Evolutionary conservation across 2,113 vertebrate species (phyloP).

Genomic region (Stigmatopora nigra): DNA sequence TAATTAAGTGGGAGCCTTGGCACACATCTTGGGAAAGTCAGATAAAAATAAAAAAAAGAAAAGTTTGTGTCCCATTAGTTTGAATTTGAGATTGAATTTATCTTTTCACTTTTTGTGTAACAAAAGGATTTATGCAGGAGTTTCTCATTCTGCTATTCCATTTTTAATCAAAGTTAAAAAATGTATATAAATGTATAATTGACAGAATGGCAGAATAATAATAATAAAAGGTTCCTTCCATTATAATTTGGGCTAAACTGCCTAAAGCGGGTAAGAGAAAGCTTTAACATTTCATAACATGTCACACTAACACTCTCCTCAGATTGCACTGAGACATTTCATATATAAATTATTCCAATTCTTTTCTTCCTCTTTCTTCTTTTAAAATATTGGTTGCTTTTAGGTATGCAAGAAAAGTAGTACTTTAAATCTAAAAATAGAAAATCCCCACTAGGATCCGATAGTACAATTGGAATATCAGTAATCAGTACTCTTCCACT

Average conservation of each 20-base stretch:
- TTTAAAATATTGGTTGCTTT: constrained; percentile 24
- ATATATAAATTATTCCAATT: constrained; percentile 15
- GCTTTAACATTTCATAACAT: constrained; percentile 28
- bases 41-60: constrained; percentile 3
- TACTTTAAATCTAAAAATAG: constrained; percentile 3
- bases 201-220: constrained; percentile 29
- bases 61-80: constrained; percentile 17
- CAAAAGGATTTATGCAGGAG: constrained; percentile 50
- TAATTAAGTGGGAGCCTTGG: constrained; percentile 6
- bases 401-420: constrained; percentile 7
- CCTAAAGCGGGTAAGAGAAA: constrained; percentile 22
- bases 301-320: constrained; percentile 21
- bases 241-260: constrained; percentile 42
- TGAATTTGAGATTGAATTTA: constrained; percentile 5
- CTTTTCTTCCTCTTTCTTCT: neutral
- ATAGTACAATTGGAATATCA: neutral
- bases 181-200: constrained; percentile 49
- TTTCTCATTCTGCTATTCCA: constrained; percentile 29
- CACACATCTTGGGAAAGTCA: neutral
- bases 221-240: constrained; percentile 30
- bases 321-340: constrained; percentile 9
- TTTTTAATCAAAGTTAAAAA: constrained; percentile 52
- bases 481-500: neutral
- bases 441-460: neutral
- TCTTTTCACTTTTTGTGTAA: constrained; percentile 29